Evolutionary conservation across 2,888 invertebrate genomes (phyloP).

Genomic region (Archips crataeganus): DNA sequence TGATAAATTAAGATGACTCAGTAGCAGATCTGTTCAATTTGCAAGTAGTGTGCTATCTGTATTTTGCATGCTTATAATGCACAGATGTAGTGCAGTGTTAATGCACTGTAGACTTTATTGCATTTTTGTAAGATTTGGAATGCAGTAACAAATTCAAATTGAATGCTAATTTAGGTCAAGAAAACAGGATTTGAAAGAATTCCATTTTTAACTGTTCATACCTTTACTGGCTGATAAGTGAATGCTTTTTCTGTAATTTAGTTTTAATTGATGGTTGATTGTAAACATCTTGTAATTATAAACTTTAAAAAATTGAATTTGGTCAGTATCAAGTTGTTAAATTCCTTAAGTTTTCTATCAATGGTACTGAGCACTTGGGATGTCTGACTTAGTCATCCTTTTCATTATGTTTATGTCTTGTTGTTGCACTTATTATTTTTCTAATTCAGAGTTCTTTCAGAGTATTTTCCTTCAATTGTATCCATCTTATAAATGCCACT

Average conservation of each 20-base stretch:
- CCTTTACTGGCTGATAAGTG: not conserved
- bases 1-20: conserved; percentile 43
- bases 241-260: not conserved
- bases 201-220: not conserved
- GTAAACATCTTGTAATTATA: no score
- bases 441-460: no score
- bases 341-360: no score
- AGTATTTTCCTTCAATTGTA: no score
- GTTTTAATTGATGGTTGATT: not conserved
- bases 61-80: conserved; percentile 41
- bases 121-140: conserved; percentile 2
- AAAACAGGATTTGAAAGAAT: not conserved
- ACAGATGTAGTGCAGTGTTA: conserved; percentile 28
- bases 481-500: no score
- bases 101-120: conserved; percentile 13
- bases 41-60: conserved; percentile 13
- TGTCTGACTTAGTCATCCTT: no score
- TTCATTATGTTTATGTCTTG: no score
- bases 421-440: no score
- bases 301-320: no score
- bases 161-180: conserved; percentile 11
- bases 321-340: no score
- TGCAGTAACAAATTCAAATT: not conserved
- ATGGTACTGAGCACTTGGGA: no score
- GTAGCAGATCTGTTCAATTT: conserved; percentile 12